Evolutionary conservation across 2,113 vertebrate genomes (phyloP).

Genomic region (Irena cyanogastra): DNA sequence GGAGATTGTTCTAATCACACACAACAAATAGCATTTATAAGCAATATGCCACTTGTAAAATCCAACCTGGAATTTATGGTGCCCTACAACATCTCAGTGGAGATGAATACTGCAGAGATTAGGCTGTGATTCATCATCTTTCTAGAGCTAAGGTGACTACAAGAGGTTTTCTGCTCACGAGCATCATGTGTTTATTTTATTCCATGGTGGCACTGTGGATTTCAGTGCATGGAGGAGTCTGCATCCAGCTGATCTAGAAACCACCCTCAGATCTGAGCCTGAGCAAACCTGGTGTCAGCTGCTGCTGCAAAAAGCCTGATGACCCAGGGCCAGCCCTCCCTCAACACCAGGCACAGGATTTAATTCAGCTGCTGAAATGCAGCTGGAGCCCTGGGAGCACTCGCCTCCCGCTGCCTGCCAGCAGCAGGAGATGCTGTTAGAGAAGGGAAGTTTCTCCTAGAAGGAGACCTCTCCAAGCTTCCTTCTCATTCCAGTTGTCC

Average conservation of each 20-base stretch:
- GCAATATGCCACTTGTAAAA: neutral
- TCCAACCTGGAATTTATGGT: neutral
- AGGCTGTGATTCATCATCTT: neutral
- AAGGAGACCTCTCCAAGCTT: neutral
- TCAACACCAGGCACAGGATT: rapidly evolving
- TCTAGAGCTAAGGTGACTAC: neutral
- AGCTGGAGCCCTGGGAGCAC: neutral
- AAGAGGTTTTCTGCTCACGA: neutral
- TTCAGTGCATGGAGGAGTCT: rapidly evolving
- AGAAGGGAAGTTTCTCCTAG: neutral
- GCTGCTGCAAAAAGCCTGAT: neutral
- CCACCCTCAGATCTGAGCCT: rapidly evolving
- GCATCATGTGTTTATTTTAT: neutral
- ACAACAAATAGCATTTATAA: neutral
- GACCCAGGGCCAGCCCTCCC: neutral
- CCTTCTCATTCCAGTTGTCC: neutral
- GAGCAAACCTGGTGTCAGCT: rapidly evolving
- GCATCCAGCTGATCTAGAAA: neutral
- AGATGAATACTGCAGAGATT: neutral
- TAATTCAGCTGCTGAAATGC: neutral
- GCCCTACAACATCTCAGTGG: neutral
- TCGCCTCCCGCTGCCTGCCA: neutral
- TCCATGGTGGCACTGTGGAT: rapidly evolving
- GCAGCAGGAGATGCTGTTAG: neutral
- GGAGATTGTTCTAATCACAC: neutral